A percentile compares a stretch with the other conserved stretches of the same genome.
Conservation (phyloP, 1,140 invertebrate genomes). For the Aphelenchoides avenae region DNA sequence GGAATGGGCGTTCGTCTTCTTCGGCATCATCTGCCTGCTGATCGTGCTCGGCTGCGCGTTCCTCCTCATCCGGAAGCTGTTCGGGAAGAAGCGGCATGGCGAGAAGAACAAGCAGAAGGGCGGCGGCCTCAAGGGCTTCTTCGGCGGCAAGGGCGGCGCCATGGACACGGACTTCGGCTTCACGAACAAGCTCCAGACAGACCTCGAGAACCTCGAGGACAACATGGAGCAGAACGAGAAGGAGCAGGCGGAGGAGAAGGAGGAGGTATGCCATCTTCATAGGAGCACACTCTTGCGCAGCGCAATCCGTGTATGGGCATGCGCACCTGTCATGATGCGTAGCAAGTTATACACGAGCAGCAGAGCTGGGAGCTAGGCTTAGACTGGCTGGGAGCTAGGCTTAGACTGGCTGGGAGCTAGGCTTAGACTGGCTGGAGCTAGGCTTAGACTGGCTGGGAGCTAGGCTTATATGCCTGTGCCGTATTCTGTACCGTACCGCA, state of each 20-base stretch:
- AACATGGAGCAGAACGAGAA: conserved; percentile 80
- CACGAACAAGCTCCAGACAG: conserved; percentile 65
- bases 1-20: conserved; percentile 58
- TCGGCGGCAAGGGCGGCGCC: conserved; percentile 51
- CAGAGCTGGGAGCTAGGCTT: too few relatives aligned
- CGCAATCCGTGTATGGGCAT: too few relatives aligned
- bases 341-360: too few relatives aligned
- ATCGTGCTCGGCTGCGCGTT: conserved; percentile 50
- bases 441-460: too few relatives aligned
- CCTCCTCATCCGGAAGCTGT: conserved; percentile 52
- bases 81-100: conserved; percentile 58
- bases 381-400: too few relatives aligned
- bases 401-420: too few relatives aligned
- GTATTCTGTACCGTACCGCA: too few relatives aligned
- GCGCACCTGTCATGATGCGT: too few relatives aligned
- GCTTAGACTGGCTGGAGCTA: too few relatives aligned
- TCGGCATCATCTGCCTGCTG: conserved; percentile 49
- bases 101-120: conserved; percentile 58
- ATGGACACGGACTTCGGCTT: conserved; percentile 31
- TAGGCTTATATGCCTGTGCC: too few relatives aligned
- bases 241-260: conserved; percentile 83
- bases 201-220: conserved; percentile 92
- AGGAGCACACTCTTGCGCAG: too few relatives aligned
- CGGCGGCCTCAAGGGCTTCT: conserved; percentile 40
- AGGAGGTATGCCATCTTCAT: conserved; percentile 79